Percentiles rank a stretch among this genome's conserved stretches.
These are phyloP conservation scores for Diabrotica virgifera DNA, from an alignment of 1,140 invertebrate species.

Conservation along the genomic window DNA sequence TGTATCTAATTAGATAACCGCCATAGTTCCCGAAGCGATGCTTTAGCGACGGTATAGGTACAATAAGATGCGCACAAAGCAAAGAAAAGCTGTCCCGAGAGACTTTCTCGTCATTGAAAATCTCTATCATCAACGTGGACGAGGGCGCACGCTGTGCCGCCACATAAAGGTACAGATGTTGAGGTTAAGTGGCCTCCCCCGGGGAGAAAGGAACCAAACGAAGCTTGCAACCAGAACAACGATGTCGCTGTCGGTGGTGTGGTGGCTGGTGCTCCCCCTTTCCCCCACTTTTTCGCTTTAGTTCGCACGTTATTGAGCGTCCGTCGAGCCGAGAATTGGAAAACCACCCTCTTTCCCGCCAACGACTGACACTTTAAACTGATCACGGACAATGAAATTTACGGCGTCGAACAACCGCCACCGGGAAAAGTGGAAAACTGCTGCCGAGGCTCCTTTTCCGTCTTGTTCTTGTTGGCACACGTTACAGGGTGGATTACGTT, in stretches of 20 bases:
- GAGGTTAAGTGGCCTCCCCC: slow-evolving; percentile 30
- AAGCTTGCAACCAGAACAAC: slow-evolving; percentile 49
- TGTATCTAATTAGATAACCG: too few relatives aligned
- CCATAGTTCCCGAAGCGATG: too few relatives aligned
- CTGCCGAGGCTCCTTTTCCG: slow-evolving; percentile 26
- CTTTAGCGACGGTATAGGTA: too few relatives aligned
- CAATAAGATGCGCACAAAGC: slow-evolving; percentile 4
- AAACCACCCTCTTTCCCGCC: slow-evolving; percentile 41
- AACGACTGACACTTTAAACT: slow-evolving; percentile 44
- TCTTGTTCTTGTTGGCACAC: background rate
- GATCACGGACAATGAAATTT: slow-evolving; percentile 49
- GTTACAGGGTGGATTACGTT: too few relatives aligned
- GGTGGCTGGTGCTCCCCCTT: background rate
- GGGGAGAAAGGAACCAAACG: slow-evolving; percentile 41
- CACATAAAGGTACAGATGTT: slow-evolving; percentile 16
- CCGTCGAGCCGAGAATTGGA: slow-evolving; percentile 47
- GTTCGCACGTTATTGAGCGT: slow-evolving; percentile 50
- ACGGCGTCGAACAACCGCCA: slow-evolving; percentile 30
- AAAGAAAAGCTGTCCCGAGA: slow-evolving; percentile 7
- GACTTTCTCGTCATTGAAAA: slow-evolving; percentile 7
- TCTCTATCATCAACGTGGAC: slow-evolving; percentile 12
- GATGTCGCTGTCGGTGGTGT: slow-evolving; percentile 23
- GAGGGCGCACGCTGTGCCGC: too few relatives aligned
- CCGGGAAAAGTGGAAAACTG: slow-evolving; percentile 39
- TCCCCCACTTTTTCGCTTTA: slow-evolving; percentile 41